A percentile compares a stretch with the other conserved stretches of the same genome.
These are phyloP conservation scores for Trematocara zebra DNA, from an alignment of 2,113 vertebrate species.

Conservation along the genomic window DNA sequence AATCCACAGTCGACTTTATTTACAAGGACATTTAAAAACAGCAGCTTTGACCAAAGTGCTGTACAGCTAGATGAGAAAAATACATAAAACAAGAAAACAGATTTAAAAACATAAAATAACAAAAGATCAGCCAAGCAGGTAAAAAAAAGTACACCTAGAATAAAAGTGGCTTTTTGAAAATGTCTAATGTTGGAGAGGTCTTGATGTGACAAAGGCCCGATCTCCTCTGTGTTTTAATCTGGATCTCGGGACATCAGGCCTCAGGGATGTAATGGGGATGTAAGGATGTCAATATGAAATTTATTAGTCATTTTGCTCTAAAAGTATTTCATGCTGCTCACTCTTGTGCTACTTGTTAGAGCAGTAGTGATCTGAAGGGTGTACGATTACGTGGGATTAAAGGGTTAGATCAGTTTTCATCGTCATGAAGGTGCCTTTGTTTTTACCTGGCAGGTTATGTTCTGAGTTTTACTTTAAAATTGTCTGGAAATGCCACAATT, in stretches of 20 bases:
- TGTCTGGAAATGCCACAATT: neutral
- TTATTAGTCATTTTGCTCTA: neutral
- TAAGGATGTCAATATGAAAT: neutral
- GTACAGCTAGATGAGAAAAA: neutral
- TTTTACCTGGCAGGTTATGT: neutral
- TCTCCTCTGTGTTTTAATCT: neutral
- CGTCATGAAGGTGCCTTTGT: rapidly evolving
- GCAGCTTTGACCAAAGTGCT: neutral
- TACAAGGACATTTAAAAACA: neutral
- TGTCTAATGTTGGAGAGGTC: neutral
- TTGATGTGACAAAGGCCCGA: neutral
- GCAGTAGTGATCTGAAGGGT: neutral
- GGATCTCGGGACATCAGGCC: neutral
- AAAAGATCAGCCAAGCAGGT: neutral
- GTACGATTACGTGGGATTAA: neutral
- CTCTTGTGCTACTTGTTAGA: neutral
- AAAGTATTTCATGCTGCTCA: neutral
- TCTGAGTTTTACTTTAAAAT: neutral
- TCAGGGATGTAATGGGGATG: neutral
- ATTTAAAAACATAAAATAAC: neutral
- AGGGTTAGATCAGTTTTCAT: neutral
- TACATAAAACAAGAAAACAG: neutral
- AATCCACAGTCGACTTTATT: neutral
- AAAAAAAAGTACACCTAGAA: neutral
- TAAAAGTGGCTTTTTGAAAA: neutral